Percentiles rank a stretch among this genome's conserved stretches.
Evolutionary conservation across 1,140 invertebrate genomes (phyloP).

Genomic region (Laupala kohalensis): DNA sequence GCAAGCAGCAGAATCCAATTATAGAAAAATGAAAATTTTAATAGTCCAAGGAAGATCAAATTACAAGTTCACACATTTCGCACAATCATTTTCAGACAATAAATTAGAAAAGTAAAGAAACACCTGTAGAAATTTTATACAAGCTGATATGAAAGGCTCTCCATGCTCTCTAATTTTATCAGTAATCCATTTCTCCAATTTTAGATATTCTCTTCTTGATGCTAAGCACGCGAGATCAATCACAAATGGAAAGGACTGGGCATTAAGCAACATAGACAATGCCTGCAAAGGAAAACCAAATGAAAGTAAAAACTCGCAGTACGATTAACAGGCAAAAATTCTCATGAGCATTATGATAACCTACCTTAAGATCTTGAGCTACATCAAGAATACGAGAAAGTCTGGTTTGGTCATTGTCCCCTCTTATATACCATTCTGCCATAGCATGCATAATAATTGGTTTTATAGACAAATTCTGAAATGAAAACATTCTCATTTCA

Average conservation of each 20-base stretch:
- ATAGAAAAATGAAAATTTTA: no score
- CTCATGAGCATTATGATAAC: not conserved
- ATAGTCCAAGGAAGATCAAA: no score
- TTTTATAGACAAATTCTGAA: constrained; percentile 41
- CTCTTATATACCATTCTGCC: constrained; percentile 90
- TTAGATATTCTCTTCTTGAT: constrained; percentile 89
- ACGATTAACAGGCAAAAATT: not conserved
- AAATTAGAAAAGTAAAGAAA: no score
- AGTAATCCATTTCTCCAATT: constrained; percentile 94
- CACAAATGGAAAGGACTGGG: constrained; percentile 86
- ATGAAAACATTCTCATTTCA: constrained; percentile 12
- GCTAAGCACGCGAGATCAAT: constrained; percentile 96
- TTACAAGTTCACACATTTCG: no score
- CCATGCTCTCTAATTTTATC: constrained; percentile 95
- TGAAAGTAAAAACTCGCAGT: not conserved
- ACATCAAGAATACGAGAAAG: constrained; percentile 90
- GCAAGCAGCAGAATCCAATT: not conserved
- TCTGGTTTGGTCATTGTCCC: constrained; percentile 83
- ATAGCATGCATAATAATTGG: constrained; percentile 89
- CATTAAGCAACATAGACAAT: constrained; percentile 81
- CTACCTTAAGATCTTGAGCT: constrained; percentile 87
- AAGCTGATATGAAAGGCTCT: constrained; percentile 69
- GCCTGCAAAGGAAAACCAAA: constrained; percentile 35
- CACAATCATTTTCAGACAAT: no score
- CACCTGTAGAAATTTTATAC: constrained; percentile 59